Percentiles rank a stretch among this genome's conserved stretches.
These are phyloP conservation scores for Callipepla californica DNA, from an alignment of 2,113 vertebrate species.

Conservation along the genomic window DNA sequence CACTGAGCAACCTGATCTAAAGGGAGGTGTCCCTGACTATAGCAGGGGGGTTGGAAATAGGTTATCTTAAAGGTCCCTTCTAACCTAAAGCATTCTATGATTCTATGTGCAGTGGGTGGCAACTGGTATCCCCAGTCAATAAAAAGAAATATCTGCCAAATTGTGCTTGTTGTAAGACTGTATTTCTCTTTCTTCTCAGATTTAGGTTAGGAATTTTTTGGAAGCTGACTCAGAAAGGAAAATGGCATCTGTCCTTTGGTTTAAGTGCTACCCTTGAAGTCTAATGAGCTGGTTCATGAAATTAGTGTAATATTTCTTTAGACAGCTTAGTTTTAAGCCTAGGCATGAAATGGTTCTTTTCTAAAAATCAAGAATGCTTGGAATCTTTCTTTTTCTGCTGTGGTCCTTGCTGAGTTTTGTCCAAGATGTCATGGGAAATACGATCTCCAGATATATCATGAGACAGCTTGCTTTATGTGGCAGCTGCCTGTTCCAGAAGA, in stretches of 20 bases:
- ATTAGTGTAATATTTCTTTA: neutral
- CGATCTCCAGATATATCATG: neutral
- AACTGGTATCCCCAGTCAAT: neutral
- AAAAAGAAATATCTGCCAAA: neutral
- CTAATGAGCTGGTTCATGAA: neutral
- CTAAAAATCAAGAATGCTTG: neutral
- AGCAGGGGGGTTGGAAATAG: no score
- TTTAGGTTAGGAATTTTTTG: neutral
- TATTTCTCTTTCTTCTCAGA: neutral
- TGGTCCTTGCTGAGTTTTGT: neutral
- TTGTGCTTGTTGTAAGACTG: neutral
- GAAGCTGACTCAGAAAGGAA: neutral
- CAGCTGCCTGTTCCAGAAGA: constrained; percentile 22
- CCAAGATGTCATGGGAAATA: constrained; percentile 38
- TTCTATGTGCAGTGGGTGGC: neutral
- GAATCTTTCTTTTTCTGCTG: constrained; percentile 11
- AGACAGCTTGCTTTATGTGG: neutral
- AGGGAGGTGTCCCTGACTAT: no score
- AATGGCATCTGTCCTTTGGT: neutral
- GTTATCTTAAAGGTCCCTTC: no score
- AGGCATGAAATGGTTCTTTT: neutral
- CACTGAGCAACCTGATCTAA: no score
- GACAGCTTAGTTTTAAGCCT: neutral
- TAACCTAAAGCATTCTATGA: no score
- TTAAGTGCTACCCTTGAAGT: constrained; percentile 29